Base-by-base conservation (phyloP, 2,797 vertebrate genomes). In the Psittacula echo region DNA sequence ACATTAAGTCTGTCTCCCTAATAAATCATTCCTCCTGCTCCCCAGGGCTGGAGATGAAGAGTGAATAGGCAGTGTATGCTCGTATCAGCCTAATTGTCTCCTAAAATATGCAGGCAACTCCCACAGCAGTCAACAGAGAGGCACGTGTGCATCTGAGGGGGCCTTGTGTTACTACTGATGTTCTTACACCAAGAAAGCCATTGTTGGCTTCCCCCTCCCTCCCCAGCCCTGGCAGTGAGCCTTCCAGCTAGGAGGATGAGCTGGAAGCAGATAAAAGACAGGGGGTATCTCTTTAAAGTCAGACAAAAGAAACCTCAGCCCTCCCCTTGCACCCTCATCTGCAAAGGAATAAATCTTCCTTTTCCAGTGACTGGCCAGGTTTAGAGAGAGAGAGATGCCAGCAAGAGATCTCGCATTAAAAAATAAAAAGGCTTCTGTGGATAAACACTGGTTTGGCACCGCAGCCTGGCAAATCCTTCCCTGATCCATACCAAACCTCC, bases 81-180 rank as follows among this genome's bases (percentile, higher is more conserved):
- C 78, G 70, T 53, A 62, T 58, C 2, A 0, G 67, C 53, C 73
- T 92, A 89, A 96, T 92, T 90, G 75, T 82, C 65, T 92, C 54
- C 71, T 95, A 94, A 94, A 96, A 92, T 92, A 95, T 94, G 90
- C 94, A 94, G 86, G 65, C 93, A 94, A 79, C 94, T 95, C 93
- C 95, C 86, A 87, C 80, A 67, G 89, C 71, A 95, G 85, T 44
- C 51, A 79, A 82, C 51, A 76, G 74, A 93, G 86, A 88, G 64
- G 34, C 96, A 95, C 44, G 12, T 84, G 85, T 85, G 71, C 71
- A 48, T 93, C 85, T 94, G 85, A 86, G 80, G 74, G 67, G 53
- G 41, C 37, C 47, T 41, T 86, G 76, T 88, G 50, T 84, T 93
- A 51, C 83, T 93, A 88, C 37, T 9, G 58, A 93, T 92, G 66